Percentiles rank a stretch among this genome's conserved stretches.
phyloP scores from a whole-genome alignment of 2,113 vertebrate species.

The Tyrannus savana region DNA sequence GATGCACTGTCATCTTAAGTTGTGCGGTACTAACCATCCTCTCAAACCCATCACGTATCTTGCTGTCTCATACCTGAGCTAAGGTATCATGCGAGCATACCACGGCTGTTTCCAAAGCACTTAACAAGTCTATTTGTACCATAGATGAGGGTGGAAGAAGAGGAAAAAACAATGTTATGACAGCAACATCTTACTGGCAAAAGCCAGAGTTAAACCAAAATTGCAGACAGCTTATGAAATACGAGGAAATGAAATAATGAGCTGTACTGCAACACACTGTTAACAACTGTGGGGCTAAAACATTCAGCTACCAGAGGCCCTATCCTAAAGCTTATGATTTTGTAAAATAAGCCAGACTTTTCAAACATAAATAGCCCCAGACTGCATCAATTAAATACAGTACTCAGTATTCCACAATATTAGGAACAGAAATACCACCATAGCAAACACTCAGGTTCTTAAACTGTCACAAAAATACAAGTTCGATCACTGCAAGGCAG shows the following conservation, averaged over 20 bases:
- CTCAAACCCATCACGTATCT: neutral
- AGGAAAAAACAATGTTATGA: neutral
- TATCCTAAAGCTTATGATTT: neutral
- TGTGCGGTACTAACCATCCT: neutral
- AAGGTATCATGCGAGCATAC: neutral
- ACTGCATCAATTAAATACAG: neutral
- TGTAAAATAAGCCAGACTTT: neutral
- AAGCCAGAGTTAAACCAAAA: neutral
- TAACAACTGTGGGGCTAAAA: neutral
- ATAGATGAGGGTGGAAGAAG: neutral
- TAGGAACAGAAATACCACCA: neutral
- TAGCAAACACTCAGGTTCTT: neutral
- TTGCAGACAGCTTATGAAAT: neutral
- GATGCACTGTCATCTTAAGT: neutral
- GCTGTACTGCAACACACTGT: neutral
- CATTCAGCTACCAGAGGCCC: neutral
- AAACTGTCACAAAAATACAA: neutral
- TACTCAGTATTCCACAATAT: neutral
- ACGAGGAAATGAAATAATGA: slow-evolving; percentile 3
- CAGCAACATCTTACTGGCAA: neutral
- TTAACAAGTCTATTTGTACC: neutral
- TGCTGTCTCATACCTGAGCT: neutral
- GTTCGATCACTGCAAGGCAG: neutral
- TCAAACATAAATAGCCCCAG: neutral
- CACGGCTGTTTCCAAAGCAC: neutral